phyloP scores from a whole-genome alignment of 2,797 vertebrate species.

The Spinus pinus region DNA sequence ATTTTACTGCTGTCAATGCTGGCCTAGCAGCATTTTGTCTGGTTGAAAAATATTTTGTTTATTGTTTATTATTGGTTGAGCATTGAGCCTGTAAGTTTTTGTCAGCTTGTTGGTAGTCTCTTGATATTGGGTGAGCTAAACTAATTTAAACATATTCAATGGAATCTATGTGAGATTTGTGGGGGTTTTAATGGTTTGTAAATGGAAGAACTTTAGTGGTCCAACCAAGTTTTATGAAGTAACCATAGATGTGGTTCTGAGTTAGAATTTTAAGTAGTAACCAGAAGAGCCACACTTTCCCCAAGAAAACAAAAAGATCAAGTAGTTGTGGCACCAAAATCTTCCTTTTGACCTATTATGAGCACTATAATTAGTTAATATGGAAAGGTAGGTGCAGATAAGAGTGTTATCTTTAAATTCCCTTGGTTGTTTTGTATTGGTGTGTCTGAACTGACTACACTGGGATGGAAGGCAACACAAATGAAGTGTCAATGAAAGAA shows the following conservation, averaged over 20 bases:
- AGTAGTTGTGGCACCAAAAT: not conserved
- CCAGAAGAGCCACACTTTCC: not conserved
- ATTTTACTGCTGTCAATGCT: not conserved
- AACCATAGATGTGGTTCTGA: not conserved
- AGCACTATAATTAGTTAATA: not conserved
- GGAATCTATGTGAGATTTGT: not conserved
- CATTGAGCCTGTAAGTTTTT: not conserved
- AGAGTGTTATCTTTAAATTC: not conserved
- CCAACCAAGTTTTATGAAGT: not conserved
- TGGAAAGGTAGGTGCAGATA: not conserved
- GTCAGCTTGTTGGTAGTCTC: not conserved
- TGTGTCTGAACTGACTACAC: not conserved
- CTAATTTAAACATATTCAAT: not conserved
- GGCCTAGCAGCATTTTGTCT: not conserved
- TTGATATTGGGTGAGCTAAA: not conserved
- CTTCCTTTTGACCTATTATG: not conserved
- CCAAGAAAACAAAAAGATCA: not conserved
- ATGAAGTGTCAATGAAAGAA: not conserved
- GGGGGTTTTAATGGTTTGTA: not conserved
- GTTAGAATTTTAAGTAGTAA: not conserved
- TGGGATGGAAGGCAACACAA: not conserved
- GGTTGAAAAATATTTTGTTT: not conserved
- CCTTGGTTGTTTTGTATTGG: not conserved
- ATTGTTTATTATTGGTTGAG: not conserved
- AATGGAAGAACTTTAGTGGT: not conserved